Evolutionary conservation across 2,797 vertebrate species (phyloP).

Genomic region (Semaprochilodus insignis): DNA sequence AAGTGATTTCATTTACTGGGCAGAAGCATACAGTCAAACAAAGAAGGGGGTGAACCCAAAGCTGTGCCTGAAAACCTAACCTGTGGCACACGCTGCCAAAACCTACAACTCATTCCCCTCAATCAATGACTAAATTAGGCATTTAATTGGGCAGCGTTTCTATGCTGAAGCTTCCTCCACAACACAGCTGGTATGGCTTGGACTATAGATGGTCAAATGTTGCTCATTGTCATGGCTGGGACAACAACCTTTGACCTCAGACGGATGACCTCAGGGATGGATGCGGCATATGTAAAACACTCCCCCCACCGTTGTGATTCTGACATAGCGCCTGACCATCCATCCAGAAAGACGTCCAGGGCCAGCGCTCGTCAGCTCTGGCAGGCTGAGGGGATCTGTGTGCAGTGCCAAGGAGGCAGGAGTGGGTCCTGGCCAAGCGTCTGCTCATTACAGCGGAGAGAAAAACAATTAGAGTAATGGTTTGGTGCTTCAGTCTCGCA

Average conservation of each 20-base stretch:
- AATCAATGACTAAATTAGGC: conserved; percentile 72
- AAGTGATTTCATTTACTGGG: background rate
- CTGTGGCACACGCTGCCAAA: conserved; percentile 57
- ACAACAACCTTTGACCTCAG: background rate
- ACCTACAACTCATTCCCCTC: conserved; percentile 63
- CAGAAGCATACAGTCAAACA: background rate
- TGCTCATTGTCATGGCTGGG: background rate
- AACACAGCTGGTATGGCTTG: conserved; percentile 29
- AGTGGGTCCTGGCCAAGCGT: conserved; percentile 24
- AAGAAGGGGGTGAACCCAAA: background rate
- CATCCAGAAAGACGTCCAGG: conserved; percentile 12
- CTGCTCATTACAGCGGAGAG: conserved; percentile 44
- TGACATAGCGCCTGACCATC: conserved; percentile 7
- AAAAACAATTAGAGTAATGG: conserved; percentile 39
- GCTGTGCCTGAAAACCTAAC: background rate
- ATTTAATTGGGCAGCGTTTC: conserved; percentile 66
- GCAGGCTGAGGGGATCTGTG: conserved; percentile 11
- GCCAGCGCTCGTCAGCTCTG: conserved; percentile 2
- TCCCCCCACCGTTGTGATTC: background rate
- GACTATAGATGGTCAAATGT: conserved; percentile 1
- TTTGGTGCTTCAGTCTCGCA: conserved; percentile 39
- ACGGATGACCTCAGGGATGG: too few relatives aligned
- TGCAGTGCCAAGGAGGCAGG: conserved; percentile 24
- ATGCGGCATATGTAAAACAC: background rate
- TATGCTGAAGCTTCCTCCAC: conserved; percentile 65